Percentiles rank a stretch among this genome's conserved stretches.
phyloP scores from a whole-genome alignment of 2,888 invertebrate species.

The Teleogryllus oceanicus region DNA sequence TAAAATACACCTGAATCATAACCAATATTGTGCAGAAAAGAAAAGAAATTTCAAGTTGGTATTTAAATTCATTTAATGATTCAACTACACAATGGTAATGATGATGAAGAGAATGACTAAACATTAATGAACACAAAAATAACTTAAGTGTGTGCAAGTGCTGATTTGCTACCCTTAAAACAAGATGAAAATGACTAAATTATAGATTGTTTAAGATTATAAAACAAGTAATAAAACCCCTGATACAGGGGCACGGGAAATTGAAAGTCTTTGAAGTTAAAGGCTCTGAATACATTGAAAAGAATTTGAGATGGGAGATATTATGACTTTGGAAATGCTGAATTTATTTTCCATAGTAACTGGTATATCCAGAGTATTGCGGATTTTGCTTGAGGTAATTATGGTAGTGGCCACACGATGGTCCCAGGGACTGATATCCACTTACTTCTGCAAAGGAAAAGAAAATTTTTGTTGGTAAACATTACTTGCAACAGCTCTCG shows the following conservation, averaged over 20 bases:
- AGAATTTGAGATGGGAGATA: no score
- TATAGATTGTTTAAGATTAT: neutral
- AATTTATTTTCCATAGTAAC: neutral
- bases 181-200: no score
- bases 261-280: neutral
- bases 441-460: constrained; percentile 29
- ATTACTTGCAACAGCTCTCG: neutral
- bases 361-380: neutral
- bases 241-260: neutral
- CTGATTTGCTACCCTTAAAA: no score
- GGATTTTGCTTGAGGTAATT: neutral
- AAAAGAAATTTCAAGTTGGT: no score
- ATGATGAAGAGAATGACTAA: no score
- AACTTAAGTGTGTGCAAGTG: no score
- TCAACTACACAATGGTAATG: no score
- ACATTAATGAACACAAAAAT: no score
- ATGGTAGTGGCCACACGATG: constrained; percentile 22
- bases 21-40: no score
- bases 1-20: no score
- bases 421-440: constrained; percentile 30
- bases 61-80: no score
- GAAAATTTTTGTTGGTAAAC: neutral
- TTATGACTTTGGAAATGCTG: neutral
- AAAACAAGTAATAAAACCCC: constrained; percentile 2
- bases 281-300: no score